phyloP scores from a whole-genome alignment of 2,113 vertebrate genomes.

The Xenus cinereus region DNA sequence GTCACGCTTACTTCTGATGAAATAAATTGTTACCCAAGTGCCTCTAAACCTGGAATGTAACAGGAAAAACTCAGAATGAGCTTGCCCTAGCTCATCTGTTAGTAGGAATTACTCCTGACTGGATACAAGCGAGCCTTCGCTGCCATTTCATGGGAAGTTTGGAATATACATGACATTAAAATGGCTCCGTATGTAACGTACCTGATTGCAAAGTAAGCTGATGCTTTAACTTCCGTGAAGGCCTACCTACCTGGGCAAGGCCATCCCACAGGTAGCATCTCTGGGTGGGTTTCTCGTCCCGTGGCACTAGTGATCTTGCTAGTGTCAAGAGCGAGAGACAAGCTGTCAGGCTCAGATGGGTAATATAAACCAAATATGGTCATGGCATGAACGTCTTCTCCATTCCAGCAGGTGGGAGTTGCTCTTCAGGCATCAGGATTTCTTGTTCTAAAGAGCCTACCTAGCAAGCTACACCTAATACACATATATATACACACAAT shows the following conservation, averaged over 20 bases:
- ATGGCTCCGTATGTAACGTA: background rate
- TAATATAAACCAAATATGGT: background rate
- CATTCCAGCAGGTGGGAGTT: background rate
- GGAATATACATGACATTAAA: background rate
- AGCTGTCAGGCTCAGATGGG: background rate
- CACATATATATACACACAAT: background rate
- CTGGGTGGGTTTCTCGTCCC: background rate
- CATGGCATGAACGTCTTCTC: background rate
- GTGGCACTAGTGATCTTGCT: background rate
- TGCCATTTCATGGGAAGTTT: background rate
- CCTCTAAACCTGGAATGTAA: background rate
- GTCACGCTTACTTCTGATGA: background rate
- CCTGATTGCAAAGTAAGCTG: background rate
- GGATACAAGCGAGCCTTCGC: background rate
- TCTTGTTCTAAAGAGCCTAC: background rate
- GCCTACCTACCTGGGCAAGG: background rate
- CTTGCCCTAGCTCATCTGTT: background rate
- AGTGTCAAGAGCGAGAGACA: fast-evolving
- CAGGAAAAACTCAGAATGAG: background rate
- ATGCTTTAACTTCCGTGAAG: background rate
- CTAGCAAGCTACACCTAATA: background rate
- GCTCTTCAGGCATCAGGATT: background rate
- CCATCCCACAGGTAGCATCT: background rate
- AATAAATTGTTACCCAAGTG: background rate
- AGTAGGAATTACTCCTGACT: background rate